These are phyloP conservation scores for Cichladusa arquata DNA, from an alignment of 2,113 vertebrate species.

Conservation along the genomic window DNA sequence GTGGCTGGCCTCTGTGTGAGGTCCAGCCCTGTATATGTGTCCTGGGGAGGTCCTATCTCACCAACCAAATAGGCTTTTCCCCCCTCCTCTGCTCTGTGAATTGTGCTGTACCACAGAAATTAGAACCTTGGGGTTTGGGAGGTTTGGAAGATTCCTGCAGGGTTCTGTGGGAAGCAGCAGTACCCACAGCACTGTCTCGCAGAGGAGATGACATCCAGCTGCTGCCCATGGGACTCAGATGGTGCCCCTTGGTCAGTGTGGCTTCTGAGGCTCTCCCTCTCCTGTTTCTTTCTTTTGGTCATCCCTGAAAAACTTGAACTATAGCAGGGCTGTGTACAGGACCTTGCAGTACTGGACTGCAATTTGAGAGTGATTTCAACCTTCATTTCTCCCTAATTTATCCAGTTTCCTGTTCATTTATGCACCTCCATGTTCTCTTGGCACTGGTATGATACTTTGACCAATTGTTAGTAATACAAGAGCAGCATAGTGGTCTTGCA, in stretches of 20 bases:
- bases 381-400: neutral
- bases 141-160: neutral
- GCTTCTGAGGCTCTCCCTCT: neutral
- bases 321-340: neutral
- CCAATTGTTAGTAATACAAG: neutral
- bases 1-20: neutral
- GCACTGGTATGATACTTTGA: neutral
- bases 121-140: neutral
- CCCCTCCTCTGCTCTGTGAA: neutral
- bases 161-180: neutral
- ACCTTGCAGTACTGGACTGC: neutral
- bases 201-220: neutral
- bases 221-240: neutral
- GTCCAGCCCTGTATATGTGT: neutral
- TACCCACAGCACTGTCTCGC: fast-evolving
- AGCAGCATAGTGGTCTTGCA: neutral
- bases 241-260: neutral
- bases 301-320: neutral
- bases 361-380: neutral
- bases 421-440: neutral
- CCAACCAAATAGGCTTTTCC: neutral
- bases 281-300: neutral
- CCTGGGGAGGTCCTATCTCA: neutral
- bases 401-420: neutral
- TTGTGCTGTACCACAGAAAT: neutral